A percentile compares a stretch with the other conserved stretches of the same genome.
phyloP scores from a whole-genome alignment of 2,113 vertebrate species.

The Gorilla gorilla region DNA sequence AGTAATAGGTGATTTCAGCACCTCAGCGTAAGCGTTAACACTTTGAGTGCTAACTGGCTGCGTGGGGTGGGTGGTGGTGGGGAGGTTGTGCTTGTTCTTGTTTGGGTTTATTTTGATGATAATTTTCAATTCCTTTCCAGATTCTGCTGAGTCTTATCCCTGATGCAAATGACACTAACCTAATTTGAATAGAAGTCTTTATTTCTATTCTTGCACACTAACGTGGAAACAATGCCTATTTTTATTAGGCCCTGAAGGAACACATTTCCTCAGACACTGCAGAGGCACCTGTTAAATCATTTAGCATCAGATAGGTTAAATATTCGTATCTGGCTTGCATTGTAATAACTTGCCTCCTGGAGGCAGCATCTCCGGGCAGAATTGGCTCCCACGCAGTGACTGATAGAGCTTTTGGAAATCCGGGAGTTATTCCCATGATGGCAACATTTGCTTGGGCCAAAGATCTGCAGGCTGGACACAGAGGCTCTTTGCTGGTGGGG shows the following conservation, averaged over 20 bases:
- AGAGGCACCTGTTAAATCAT: slow-evolving; percentile 80
- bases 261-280: slow-evolving; percentile 70
- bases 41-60: background rate
- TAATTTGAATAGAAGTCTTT: slow-evolving; percentile 64
- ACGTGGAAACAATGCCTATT: slow-evolving; percentile 75
- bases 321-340: slow-evolving; percentile 76
- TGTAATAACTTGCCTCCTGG: slow-evolving; percentile 70
- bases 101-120: background rate
- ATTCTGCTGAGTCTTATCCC: slow-evolving; percentile 39
- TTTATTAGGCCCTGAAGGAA: slow-evolving; percentile 76
- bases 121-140: slow-evolving; percentile 29
- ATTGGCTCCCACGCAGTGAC: background rate
- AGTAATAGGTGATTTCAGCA: background rate
- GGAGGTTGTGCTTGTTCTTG: background rate
- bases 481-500: background rate
- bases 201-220: slow-evolving; percentile 66
- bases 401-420: background rate
- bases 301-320: slow-evolving; percentile 81
- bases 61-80: rapidly evolving
- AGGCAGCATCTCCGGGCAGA: slow-evolving; percentile 65
- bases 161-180: background rate
- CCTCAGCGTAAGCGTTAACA: slow-evolving; percentile 18
- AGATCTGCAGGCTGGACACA: background rate
- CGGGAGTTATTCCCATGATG: too few species aligned
- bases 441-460: background rate